phyloP scores from a whole-genome alignment of 2,113 vertebrate genomes.

The Strix aluco region DNA sequence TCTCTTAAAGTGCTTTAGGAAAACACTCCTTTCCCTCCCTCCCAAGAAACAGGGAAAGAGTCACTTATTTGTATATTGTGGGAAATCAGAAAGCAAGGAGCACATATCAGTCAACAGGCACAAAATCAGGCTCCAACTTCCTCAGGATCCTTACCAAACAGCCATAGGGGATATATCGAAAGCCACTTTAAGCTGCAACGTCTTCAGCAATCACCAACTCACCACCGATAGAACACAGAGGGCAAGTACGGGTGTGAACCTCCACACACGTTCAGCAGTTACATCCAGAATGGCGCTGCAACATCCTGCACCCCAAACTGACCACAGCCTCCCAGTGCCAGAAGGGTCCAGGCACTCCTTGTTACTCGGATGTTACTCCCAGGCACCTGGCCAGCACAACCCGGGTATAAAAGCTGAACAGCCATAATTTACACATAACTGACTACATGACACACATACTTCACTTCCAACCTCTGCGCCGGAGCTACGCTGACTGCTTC shows the following conservation, averaged over 20 bases:
- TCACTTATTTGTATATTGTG: accelerated
- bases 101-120: not conserved
- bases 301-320: accelerated
- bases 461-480: not conserved
- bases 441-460: no score
- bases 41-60: not conserved
- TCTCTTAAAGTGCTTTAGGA: not conserved
- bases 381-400: not conserved
- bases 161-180: accelerated
- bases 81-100: not conserved
- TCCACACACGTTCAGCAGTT: accelerated
- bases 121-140: accelerated
- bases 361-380: not conserved
- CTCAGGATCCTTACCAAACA: not conserved
- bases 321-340: accelerated
- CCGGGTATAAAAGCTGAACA: no score
- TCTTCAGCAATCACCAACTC: not conserved
- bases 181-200: accelerated
- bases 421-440: accelerated
- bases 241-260: accelerated
- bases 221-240: accelerated
- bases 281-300: accelerated
- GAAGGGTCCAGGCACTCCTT: accelerated
- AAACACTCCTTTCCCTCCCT: no score
- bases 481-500: accelerated